Base-by-base conservation (phyloP, 2,888 invertebrate species). In the Eretmocerus hayati region DNA sequence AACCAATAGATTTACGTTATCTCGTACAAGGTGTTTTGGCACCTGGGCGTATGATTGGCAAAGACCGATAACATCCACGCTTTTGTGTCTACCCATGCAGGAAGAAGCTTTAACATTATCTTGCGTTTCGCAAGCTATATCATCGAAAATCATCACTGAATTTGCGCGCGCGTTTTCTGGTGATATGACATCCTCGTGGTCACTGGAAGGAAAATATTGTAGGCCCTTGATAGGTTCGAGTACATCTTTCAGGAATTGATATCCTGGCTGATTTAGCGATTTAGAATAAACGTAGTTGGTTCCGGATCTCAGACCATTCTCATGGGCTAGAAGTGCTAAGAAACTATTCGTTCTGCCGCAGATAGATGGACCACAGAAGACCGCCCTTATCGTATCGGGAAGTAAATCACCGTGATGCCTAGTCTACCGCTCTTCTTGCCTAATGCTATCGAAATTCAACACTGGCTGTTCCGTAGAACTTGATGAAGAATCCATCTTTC, bases 121-220 rank as follows among this genome's bases (percentile, higher is more conserved):
- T 15, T 15, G 16, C 18, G 9, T 15, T 11, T 26, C 1, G 11
- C 26, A 26, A 26, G 26, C 26, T 26, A 26, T 26, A 26, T 26
- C 26, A 26, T 35, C 35, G 18, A 69, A 69, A 45, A 70, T 64
- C 42, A 67, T 58, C n/a, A 69, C 57, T 4, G 65, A 65, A 57
- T 65, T 60, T 20, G 36, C 21, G 49, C 54, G 55, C 4, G 61
- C 60, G 18, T 59, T 46, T 6, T 55, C 20, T 8, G 61, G 59
- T 35, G 40, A 20, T 37, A 60, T 49, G 11, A 61, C 51, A 9
- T 57, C 52, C 15, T 56, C 56, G 37, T 57, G 57, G 8, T 50
- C 47, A 18, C 35, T 42, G 21, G 53, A 54, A 56, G 32, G 52
- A 23, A 56, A 59, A 57, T 60, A 63, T 11, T 56, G 54, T 2